These are phyloP conservation scores for Protaetia brevitarsis DNA, from an alignment of 1,140 invertebrate species.

Conservation along the genomic window DNA sequence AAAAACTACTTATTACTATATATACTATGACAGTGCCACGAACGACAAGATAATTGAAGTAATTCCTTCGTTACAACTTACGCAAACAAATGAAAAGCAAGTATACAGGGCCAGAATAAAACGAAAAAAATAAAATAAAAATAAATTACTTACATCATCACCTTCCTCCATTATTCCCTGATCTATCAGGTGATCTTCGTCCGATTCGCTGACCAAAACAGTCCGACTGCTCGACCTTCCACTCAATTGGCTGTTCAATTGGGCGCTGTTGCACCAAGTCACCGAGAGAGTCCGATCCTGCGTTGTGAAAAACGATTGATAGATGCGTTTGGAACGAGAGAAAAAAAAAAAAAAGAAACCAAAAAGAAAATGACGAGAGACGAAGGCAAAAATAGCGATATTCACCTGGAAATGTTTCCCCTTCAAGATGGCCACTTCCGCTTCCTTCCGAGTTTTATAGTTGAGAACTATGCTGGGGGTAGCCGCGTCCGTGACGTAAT, in stretches of 20 bases:
- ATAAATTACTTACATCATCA: background rate
- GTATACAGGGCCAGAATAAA: background rate
- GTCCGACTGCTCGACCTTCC: conserved; percentile 35
- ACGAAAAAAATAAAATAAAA: background rate
- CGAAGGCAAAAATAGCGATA: background rate
- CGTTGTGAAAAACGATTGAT: background rate
- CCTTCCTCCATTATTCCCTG: conserved; percentile 47
- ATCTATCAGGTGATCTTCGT: conserved; percentile 48
- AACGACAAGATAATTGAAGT: too few relatives aligned
- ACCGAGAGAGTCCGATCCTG: conserved; percentile 45
- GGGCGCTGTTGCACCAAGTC: conserved; percentile 43
- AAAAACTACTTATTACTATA: too few relatives aligned
- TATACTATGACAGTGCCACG: too few relatives aligned
- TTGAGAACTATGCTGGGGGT: conserved; percentile 67
- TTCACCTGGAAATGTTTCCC: conserved; percentile 63
- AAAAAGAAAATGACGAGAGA: background rate
- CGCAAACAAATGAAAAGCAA: background rate
- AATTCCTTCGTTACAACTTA: too few relatives aligned
- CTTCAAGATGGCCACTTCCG: conserved; percentile 65
- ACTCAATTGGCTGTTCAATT: conserved; percentile 36
- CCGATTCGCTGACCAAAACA: conserved; percentile 46
- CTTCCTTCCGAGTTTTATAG: conserved; percentile 70
- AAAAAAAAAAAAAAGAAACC: too few relatives aligned
- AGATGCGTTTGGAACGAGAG: too few relatives aligned
- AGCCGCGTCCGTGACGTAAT: conserved; percentile 63